Percentiles rank a stretch among this genome's conserved stretches.
Conservation (phyloP, 1,140 invertebrate genomes). For the Ceratina australensis region DNA sequence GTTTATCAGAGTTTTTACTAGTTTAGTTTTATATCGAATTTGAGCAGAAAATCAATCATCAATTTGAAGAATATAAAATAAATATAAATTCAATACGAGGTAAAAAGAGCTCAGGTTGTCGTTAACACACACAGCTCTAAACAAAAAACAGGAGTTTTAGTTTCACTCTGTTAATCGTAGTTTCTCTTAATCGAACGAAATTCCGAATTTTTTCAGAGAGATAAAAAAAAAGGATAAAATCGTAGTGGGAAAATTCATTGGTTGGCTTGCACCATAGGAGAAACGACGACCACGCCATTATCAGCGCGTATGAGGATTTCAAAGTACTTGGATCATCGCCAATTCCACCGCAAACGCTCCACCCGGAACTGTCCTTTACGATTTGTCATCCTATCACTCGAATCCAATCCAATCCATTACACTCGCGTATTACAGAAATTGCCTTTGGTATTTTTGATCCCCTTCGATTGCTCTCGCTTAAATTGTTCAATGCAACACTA, state of each 20-base stretch:
- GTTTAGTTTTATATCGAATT: no score
- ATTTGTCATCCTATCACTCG: constrained; percentile 47
- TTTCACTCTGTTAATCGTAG: background rate
- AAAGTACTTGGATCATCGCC: constrained; percentile 43
- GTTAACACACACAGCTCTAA: no score
- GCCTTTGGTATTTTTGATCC: background rate
- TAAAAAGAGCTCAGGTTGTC: no score
- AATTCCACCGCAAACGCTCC: constrained; percentile 34
- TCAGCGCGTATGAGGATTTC: constrained; percentile 38
- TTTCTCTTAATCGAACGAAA: background rate
- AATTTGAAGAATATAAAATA: no score
- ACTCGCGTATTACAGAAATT: constrained; percentile 27
- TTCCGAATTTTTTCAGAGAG: constrained; percentile 9
- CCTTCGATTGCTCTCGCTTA: background rate
- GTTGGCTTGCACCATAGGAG: constrained; percentile 39
- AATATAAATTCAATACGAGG: no score
- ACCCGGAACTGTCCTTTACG: constrained; percentile 21
- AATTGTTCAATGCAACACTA: background rate
- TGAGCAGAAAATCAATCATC: no score
- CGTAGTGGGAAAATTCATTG: constrained; percentile 21
- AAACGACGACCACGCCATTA: constrained; percentile 29
- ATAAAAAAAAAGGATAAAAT: background rate
- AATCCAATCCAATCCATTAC: constrained; percentile 44
- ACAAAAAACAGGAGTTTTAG: no score
- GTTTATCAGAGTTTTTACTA: no score